Evolutionary conservation across 2,113 vertebrate genomes (phyloP), one percentile per base, ranked within the genome.

Genomic region (Pristiophorus japonicus): DNA sequence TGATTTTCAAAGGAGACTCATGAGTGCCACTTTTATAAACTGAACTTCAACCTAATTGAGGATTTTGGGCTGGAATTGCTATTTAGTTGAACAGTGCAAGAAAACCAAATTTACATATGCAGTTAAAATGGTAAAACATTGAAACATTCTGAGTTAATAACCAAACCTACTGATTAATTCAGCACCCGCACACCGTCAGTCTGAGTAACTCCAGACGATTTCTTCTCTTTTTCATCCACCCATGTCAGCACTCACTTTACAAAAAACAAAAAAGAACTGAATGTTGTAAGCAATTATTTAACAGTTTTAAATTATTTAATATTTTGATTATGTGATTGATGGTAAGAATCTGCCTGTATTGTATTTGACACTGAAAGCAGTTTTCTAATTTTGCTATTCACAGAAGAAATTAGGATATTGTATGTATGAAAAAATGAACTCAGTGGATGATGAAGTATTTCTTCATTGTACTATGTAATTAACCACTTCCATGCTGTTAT

Each of bases 231-330:
- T 47, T 87, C 42, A 8, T 47, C 42, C 84, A 87, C 42, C 84
- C 20, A 6, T 27, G 84, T 27, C 47, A 47, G 47, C 27, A 38
- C 42, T n/a, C 3, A n/a, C 78, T 51, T 87, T 47, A 87, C 5
- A 47, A 88, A 88, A 87, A 78, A 78, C 30, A 38, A n/a, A n/a
- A 78, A 78, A 47, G 85, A 88, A 51, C 27, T 88, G 85, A 88
- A 78, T 78, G 27, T 70, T 70, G 73, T 88, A 55, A 88, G 45
- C 38, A 78, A 78, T 78, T 78, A 78, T n/a, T 38, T n/a, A 75
- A 75, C 8, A 38, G 34, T 78, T 78, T 27, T 78, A 11, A 51
- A 45, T 88, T 51, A 55, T 55, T 88, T 30, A 51, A 88, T 88
- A 8, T 78, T 38, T 88, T 88, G 7, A 30, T 1, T 88, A 51